Conservation (phyloP, 2,888 invertebrate genomes). For the Kuschelorhynchus macadamiae region DNA sequence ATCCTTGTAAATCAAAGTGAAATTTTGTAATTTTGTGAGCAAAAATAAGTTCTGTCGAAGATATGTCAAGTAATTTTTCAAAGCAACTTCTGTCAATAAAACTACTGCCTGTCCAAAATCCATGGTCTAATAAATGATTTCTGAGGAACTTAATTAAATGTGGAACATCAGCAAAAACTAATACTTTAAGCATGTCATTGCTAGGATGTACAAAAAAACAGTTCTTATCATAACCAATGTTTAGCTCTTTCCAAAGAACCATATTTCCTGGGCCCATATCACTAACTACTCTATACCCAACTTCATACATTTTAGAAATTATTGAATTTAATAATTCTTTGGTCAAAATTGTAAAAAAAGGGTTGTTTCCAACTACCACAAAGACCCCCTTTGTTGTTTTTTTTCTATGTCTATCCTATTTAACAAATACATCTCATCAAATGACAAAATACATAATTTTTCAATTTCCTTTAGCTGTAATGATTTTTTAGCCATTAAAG, state of each 20-base stretch:
- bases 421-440: slow-evolving; percentile 39
- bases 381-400: slow-evolving; percentile 26
- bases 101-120: slow-evolving; percentile 31
- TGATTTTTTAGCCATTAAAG: not conserved
- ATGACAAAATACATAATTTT: slow-evolving; percentile 38
- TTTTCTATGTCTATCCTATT: slow-evolving; percentile 41
- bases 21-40: slow-evolving; percentile 12
- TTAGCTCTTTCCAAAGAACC: slow-evolving; percentile 25
- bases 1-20: slow-evolving; percentile 1
- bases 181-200: slow-evolving; percentile 24
- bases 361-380: slow-evolving; percentile 3
- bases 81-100: slow-evolving; percentile 17
- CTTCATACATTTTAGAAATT: slow-evolving; percentile 22
- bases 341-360: not conserved
- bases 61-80: slow-evolving; percentile 19
- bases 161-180: slow-evolving; percentile 50
- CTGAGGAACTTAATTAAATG: slow-evolving; percentile 46
- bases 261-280: slow-evolving; percentile 42
- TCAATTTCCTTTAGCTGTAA: too few relatives aligned
- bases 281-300: slow-evolving; percentile 25
- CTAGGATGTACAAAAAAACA: slow-evolving; percentile 34
- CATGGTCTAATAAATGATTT: slow-evolving; percentile 47
- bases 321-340: slow-evolving; percentile 10
- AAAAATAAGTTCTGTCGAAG: slow-evolving; percentile 2
- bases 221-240: slow-evolving; percentile 32